Conservation (phyloP, 2,113 vertebrate genomes). For the Euleptes europaea region DNA sequence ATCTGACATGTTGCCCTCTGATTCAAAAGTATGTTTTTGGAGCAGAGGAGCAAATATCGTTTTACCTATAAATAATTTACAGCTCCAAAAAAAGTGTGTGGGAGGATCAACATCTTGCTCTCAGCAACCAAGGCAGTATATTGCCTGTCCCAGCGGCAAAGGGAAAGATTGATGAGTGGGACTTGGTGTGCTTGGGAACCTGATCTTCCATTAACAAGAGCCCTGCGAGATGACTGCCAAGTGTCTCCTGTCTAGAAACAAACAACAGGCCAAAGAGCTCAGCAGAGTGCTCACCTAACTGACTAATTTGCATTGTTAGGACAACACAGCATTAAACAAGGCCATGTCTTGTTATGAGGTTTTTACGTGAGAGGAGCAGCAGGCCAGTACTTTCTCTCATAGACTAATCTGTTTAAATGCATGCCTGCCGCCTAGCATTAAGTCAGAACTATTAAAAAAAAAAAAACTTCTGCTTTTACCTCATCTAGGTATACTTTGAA, state of each 20-base stretch:
- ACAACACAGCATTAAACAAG: neutral
- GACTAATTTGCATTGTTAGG: neutral
- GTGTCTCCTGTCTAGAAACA: neutral
- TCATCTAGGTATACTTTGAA: neutral
- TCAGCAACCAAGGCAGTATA: neutral
- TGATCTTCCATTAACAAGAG: conserved; percentile 14
- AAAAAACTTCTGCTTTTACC: neutral
- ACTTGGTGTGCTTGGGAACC: neutral
- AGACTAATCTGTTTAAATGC: neutral
- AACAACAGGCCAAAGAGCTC: conserved; percentile 6
- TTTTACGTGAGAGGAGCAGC: neutral
- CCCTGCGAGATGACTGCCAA: neutral
- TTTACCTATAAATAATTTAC: neutral
- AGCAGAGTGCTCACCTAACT: neutral
- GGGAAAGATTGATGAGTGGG: neutral
- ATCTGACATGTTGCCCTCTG: neutral
- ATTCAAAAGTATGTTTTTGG: neutral
- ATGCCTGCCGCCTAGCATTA: neutral
- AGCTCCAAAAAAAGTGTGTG: neutral
- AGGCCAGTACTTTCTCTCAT: neutral
- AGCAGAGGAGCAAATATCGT: neutral
- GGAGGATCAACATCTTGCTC: neutral
- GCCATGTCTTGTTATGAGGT: neutral
- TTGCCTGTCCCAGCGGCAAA: neutral
- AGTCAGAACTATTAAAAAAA: neutral